These are phyloP conservation scores for Drosophila aldrichi DNA, from an alignment of 2,888 invertebrate species.

Conservation along the genomic window DNA sequence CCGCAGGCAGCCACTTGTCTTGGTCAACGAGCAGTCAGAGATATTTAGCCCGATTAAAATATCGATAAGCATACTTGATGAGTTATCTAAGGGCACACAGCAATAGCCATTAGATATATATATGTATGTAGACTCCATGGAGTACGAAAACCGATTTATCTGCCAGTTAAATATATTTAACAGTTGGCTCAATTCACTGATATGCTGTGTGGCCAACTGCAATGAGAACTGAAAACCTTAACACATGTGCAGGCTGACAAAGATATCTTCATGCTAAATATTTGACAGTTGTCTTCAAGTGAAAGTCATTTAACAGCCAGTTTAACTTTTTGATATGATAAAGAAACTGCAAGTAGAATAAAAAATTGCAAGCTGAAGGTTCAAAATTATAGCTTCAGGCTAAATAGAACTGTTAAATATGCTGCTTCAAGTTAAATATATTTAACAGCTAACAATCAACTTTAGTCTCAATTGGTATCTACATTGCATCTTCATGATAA, in stretches of 20 bases:
- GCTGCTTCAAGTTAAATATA: no score
- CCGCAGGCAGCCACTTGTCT: background rate
- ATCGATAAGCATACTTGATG: background rate
- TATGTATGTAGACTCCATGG: no score
- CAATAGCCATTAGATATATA: background rate
- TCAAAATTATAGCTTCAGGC: no score
- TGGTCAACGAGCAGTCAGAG: background rate
- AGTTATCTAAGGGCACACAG: background rate
- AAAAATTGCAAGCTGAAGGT: no score
- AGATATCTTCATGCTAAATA: background rate
- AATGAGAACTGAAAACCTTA: background rate
- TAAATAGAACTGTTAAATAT: no score
- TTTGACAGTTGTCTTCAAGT: background rate
- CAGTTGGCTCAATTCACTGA: background rate
- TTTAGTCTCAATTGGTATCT: no score
- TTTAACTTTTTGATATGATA: no score
- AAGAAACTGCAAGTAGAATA: no score
- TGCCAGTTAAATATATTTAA: background rate
- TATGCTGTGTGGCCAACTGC: no score
- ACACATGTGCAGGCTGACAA: background rate
- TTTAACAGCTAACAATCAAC: no score
- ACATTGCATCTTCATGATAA: no score
- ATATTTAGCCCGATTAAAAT: background rate
- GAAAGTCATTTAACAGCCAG: background rate
- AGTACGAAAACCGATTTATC: background rate